Conservation (phyloP, 2,797 vertebrate genomes). For the Rhinophrynus dorsalis region DNA sequence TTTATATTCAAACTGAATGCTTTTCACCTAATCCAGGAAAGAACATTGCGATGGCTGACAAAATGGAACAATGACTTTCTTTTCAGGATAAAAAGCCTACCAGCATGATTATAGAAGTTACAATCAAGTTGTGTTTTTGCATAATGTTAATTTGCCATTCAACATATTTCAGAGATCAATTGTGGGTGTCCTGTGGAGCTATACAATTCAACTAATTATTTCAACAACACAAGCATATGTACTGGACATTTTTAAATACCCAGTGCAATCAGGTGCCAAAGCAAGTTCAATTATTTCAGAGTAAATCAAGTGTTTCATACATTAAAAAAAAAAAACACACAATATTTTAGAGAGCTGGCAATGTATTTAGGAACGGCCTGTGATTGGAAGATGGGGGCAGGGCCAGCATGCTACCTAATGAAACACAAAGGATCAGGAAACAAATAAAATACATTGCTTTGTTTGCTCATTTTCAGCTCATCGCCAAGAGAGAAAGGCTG, state of each 20-base stretch:
- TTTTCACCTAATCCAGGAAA: not conserved
- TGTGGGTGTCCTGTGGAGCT: not conserved
- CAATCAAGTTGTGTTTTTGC: not conserved
- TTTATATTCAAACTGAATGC: too few species aligned
- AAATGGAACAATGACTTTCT: not conserved
- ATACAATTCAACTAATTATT: constrained; percentile 19
- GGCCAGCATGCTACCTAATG: not conserved
- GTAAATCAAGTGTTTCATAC: not conserved
- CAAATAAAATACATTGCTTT: too few species aligned
- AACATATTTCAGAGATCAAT: not conserved
- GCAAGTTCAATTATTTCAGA: not conserved
- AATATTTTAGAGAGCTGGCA: not conserved
- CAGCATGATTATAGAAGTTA: constrained; percentile 4
- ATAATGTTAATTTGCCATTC: constrained; percentile 12
- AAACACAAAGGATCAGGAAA: too few species aligned
- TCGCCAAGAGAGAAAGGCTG: too few species aligned
- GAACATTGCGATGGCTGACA: not conserved
- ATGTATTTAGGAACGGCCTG: not conserved
- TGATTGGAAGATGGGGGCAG: not conserved
- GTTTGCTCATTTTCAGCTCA: too few species aligned
- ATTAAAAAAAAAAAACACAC: not conserved
- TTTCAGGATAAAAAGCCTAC: not conserved
- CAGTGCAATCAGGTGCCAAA: not conserved
- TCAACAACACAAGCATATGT: not conserved
- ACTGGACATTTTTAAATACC: not conserved